Percentiles rank a stretch among this genome's conserved stretches.
phyloP scores from a whole-genome alignment of 1,140 invertebrate genomes.

The Teleopsis dalmanni region DNA sequence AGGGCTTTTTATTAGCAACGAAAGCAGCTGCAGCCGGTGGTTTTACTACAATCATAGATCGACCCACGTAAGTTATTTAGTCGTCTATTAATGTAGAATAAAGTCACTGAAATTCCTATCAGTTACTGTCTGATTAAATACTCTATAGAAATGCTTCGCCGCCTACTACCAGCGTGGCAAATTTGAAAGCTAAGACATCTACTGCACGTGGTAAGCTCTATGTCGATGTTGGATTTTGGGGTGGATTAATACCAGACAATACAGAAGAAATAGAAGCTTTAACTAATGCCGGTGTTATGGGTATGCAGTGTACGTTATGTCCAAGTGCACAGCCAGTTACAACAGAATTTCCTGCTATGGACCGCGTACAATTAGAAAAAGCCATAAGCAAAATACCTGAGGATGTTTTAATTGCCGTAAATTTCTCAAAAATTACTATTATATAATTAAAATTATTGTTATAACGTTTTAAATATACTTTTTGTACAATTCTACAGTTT shows the following conservation, averaged over 20 bases:
- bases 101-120: not conserved
- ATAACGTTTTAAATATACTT: not conserved
- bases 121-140: slow-evolving; percentile 9
- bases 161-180: slow-evolving; percentile 56
- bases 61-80: slow-evolving; percentile 54
- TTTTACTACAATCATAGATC: slow-evolving; percentile 65
- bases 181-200: slow-evolving; percentile 53
- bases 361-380: slow-evolving; percentile 43
- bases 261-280: slow-evolving; percentile 50
- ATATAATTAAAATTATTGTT: not conserved
- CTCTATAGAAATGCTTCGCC: slow-evolving; percentile 59
- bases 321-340: slow-evolving; percentile 44
- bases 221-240: slow-evolving; percentile 70
- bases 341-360: slow-evolving; percentile 45
- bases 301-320: slow-evolving; percentile 67
- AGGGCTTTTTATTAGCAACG: slow-evolving; percentile 63
- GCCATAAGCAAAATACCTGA: slow-evolving; percentile 16
- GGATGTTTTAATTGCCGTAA: slow-evolving; percentile 24
- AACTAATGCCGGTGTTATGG: slow-evolving; percentile 58
- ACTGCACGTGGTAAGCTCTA: slow-evolving; percentile 54
- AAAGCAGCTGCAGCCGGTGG: slow-evolving; percentile 64
- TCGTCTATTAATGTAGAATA: not conserved
- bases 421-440: not conserved
- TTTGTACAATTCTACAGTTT: slow-evolving; percentile 47
- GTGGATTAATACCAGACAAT: slow-evolving; percentile 57